Conservation (phyloP, 2,797 vertebrate genomes). For the Australoheros facetus region DNA sequence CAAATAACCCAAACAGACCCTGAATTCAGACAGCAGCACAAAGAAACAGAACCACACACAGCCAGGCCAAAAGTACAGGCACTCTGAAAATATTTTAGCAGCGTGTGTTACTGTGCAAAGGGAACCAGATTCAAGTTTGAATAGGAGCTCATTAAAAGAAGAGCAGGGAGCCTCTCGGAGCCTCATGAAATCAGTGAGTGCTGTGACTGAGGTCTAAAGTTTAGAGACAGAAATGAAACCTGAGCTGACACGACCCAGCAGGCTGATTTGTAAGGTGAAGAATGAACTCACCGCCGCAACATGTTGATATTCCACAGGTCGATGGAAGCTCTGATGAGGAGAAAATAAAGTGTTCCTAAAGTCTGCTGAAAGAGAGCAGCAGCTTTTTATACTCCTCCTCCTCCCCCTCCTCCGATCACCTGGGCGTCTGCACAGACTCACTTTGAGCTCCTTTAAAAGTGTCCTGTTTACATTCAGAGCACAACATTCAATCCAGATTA, state of each 20-base stretch:
- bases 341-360: constrained; percentile 31
- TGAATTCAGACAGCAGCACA: neutral
- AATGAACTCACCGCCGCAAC: constrained; percentile 55
- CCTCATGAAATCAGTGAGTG: neutral
- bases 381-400: constrained; percentile 44
- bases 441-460: neutral
- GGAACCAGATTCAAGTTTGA: neutral
- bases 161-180: neutral
- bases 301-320: constrained; percentile 40
- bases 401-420: neutral
- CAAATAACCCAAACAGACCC: neutral
- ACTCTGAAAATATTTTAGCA: neutral
- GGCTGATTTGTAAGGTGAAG: neutral
- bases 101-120: neutral
- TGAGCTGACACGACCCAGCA: neutral
- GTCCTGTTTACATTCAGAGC: neutral
- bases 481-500: neutral
- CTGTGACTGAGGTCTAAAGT: neutral
- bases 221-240: neutral
- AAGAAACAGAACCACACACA: neutral
- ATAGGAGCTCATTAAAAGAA: neutral
- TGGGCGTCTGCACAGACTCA: constrained; percentile 9
- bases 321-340: neutral
- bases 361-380: constrained; percentile 18
- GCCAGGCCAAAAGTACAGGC: neutral